Conservation (phyloP, 2,113 vertebrate genomes). For the Panurus biarmicus region DNA sequence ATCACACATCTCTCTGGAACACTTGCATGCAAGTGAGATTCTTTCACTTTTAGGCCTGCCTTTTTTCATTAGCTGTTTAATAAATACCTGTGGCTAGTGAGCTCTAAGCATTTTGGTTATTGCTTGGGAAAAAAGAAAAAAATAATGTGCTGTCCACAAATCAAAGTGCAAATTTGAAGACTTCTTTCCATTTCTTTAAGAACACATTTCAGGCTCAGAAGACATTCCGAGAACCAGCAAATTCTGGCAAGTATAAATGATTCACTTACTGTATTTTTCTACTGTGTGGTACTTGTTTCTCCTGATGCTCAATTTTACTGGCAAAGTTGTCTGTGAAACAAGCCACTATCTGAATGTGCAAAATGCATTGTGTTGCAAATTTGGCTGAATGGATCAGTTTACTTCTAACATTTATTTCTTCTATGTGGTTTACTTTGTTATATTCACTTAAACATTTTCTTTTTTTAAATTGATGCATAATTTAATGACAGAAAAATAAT, state of each 20-base stretch:
- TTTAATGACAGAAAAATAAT: background rate
- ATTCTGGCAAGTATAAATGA: background rate
- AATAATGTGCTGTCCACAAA: background rate
- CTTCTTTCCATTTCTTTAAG: background rate
- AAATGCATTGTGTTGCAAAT: background rate
- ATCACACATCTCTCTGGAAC: background rate
- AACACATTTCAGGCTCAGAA: background rate
- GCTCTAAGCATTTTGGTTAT: background rate
- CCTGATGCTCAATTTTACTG: background rate
- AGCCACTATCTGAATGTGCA: background rate
- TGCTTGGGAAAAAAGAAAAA: background rate
- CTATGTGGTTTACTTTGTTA: background rate
- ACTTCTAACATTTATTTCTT: background rate
- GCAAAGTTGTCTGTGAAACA: slow-evolving; percentile 1
- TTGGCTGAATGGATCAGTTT: background rate
- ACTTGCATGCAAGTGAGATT: background rate
- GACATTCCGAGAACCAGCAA: background rate
- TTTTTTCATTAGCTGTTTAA: background rate
- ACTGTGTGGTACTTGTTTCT: background rate
- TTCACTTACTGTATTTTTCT: background rate
- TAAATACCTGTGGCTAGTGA: background rate
- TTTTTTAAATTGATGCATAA: background rate
- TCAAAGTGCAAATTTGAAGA: background rate
- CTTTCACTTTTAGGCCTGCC: background rate
- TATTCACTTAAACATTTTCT: background rate